Evolutionary conservation across 2,888 invertebrate genomes (phyloP).

Genomic region (Cantharis rufa): DNA sequence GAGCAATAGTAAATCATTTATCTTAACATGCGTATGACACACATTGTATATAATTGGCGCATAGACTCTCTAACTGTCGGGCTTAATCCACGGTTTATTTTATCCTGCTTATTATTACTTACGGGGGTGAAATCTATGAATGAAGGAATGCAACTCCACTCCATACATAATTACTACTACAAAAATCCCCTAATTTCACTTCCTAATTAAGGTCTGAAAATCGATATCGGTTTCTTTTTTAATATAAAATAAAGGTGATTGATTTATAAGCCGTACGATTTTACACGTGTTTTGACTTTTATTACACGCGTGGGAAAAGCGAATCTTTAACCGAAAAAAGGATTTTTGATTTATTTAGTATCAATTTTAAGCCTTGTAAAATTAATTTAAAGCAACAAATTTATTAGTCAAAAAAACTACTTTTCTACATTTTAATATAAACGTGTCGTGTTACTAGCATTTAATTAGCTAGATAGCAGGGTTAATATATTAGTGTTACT

Average conservation of each 20-base stretch:
- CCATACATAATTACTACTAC: neutral
- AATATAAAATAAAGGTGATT: neutral
- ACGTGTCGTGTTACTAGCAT: neutral
- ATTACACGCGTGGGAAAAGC: neutral
- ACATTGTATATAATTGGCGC: neutral
- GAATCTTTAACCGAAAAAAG: neutral
- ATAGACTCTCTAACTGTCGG: neutral
- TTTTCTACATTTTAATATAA: neutral
- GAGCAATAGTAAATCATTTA: constrained; percentile 14
- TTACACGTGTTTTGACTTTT: neutral
- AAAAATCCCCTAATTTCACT: neutral
- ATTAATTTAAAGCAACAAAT: neutral
- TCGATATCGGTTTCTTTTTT: neutral
- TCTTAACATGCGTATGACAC: constrained; percentile 18
- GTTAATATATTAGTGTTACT: neutral
- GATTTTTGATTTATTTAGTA: neutral
- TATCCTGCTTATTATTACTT: neutral
- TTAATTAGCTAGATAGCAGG: neutral
- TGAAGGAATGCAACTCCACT: neutral
- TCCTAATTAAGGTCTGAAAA: neutral
- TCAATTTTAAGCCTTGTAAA: neutral
- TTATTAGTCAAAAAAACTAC: neutral
- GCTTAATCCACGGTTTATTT: constrained; percentile 1
- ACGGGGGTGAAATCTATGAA: neutral
- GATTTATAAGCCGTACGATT: neutral